Evolutionary conservation across 2,113 vertebrate genomes (phyloP), one percentile per base, ranked within the genome.

Genomic region (Nothocercus nigrocapillus): DNA sequence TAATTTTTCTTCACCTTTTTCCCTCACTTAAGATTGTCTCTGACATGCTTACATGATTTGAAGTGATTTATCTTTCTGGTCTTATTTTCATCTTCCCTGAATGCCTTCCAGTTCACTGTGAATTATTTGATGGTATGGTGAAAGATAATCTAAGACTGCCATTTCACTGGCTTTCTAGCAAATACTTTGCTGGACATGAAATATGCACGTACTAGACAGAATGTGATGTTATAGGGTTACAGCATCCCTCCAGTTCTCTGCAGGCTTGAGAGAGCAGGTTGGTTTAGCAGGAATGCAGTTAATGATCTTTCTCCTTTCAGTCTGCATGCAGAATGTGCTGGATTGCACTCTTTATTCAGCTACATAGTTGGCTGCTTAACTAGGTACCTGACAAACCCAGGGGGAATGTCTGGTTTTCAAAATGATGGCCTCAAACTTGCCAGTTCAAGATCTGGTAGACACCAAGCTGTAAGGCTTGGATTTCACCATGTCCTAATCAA

Each of bases 81-180:
- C 27, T 88, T 87, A 76, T 85, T 94, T 96, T 95, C 67, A 42
- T 87, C 78, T 94, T 93, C 78, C 59, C 74, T 85, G 81, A 95
- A 94, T 59, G 27, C 47, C 20, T 94, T 95, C 81, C 89, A 94
- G 58, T 62, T 89, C 74, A 69, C 27, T 28, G 40, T 89, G 62
- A 92, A 87, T 90, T 91, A 87, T 94, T 87, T 94, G 66, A 85
- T 85, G 69, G 47, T 54, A 58, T 18, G 30, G 85, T 68, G 91
- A 89, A 80, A 89, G 45, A 11, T 76, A 85, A 81, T 40, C 47
- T 70, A 38, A 42, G 38, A 13, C 62, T 88, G 47, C 51, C 9
- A 47, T 85, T 78, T 90, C 64, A 49, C 61, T 89, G 47, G 38
- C 47, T 91, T 92, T 90, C 66, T 62, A 76, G 82, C 11, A 91